Evolutionary conservation across 1,140 invertebrate genomes (phyloP), one percentile per base, ranked within the genome.

Genomic region (Drosophila subobscura): DNA sequence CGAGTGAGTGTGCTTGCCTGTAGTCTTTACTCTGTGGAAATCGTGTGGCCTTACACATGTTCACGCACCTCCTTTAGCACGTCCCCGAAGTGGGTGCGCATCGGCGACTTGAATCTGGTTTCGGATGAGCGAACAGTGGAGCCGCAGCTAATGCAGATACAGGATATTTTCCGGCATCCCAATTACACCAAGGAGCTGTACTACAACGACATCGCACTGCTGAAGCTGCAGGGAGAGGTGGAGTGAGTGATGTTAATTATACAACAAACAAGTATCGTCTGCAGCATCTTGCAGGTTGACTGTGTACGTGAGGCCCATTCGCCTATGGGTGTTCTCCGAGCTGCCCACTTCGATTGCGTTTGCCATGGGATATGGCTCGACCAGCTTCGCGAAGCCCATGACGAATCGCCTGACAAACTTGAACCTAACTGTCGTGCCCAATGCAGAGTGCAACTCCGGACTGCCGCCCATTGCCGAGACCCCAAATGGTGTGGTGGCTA

Each of bases 321-420:
- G 76, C 1, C 54, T 91, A 6, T 91, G 90, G 90, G 56, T 72
- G 2, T 47, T 14, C 1, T 44, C 52, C 3, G 55, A 86, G 37
- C 50, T 91, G 40, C 90, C 90, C n/a, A 77, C 77, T 5, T 47
- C 65, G 0, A 89, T 77, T 42, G 90, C 84, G 2, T 89, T 86
- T 44, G 90, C 90, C 29, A 91, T 91, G 90, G 90, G 90, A 22
- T 91, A 89, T 55, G 90, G 90, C 0, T 65, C 90, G 0, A 91
- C 90, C 0, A 68, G 66, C 40, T 91, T 91, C 25, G 72, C 54
- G 45, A 83, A 73, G 29, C 56, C 66, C 16, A 81, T 80, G 70
- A 86, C 90, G 2, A 86, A 91, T 53, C 83, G 76, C 8, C 61
- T 91, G 6, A 91, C 90, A 4, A 71, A 91, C 44, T 52, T 91